Conservation (phyloP, 2,797 vertebrate genomes). For the Catostomus latipinnis region DNA sequence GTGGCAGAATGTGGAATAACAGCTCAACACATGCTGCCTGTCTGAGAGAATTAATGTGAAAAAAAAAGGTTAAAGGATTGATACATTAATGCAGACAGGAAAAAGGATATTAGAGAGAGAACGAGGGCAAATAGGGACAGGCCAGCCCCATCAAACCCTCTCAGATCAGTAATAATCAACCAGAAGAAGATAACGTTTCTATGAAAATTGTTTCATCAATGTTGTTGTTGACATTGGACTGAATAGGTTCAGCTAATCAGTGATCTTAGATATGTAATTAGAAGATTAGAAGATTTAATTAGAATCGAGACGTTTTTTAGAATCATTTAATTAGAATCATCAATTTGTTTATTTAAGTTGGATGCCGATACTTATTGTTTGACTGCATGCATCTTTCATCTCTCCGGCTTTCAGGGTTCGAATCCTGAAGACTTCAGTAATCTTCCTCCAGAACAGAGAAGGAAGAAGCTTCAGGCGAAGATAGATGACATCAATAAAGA, state of each 20-base stretch:
- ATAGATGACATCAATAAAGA: slow-evolving; percentile 93
- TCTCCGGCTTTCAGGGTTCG: slow-evolving; percentile 80
- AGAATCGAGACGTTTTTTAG: too few relatives aligned
- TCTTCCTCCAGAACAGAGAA: slow-evolving; percentile 95
- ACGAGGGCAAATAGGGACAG: not conserved
- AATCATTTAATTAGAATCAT: not conserved
- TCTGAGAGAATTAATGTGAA: not conserved
- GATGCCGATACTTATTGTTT: slow-evolving; percentile 30
- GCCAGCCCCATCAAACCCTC: not conserved
- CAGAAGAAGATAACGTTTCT: not conserved
- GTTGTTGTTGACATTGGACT: slow-evolving; percentile 8
- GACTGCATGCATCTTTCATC: not conserved
- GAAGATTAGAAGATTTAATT: not conserved
- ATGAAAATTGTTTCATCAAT: not conserved
- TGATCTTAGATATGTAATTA: not conserved
- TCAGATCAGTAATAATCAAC: not conserved
- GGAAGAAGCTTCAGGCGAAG: slow-evolving; percentile 97
- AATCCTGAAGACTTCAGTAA: slow-evolving; percentile 97
- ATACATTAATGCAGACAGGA: slow-evolving; percentile 5
- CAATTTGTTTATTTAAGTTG: not conserved
- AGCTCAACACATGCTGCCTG: not conserved
- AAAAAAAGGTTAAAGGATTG: not conserved
- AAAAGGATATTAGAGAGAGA: not conserved
- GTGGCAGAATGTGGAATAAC: not conserved
- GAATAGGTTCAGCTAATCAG: slow-evolving; percentile 2